A percentile compares a stretch with the other conserved stretches of the same genome.
Evolutionary conservation across 1,140 invertebrate genomes (phyloP).

Genomic region (Streblospio benedicti): DNA sequence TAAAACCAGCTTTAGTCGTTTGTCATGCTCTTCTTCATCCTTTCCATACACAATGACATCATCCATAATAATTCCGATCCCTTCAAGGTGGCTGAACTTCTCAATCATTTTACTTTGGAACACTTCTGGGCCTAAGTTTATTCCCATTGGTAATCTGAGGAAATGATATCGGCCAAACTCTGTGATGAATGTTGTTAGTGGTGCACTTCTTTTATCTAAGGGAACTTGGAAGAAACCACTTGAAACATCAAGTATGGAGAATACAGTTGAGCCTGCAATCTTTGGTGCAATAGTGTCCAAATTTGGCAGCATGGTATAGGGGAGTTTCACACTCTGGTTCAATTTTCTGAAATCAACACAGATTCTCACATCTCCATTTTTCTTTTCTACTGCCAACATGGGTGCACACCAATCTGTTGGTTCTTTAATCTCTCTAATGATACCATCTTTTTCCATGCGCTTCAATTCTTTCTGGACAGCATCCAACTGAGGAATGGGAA

Average conservation of each 20-base stretch:
- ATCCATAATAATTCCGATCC: not conserved
- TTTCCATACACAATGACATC: not conserved
- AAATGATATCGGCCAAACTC: constrained; percentile 17
- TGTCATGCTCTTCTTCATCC: too few species aligned
- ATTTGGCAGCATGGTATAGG: constrained; percentile 3
- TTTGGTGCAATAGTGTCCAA: constrained; percentile 14
- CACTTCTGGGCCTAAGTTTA: constrained; percentile 19
- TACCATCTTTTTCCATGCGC: constrained; percentile 18
- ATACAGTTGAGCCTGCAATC: constrained; percentile 39
- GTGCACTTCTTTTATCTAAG: constrained; percentile 2
- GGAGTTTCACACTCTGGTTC: constrained; percentile 13
- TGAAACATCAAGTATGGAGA: constrained; percentile 48
- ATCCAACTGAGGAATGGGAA: not conserved
- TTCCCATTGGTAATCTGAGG: constrained; percentile 16
- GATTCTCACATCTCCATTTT: constrained; percentile 5
- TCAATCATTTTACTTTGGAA: not conserved
- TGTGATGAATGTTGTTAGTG: constrained; percentile 22
- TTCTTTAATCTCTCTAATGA: constrained; percentile 19
- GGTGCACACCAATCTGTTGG: constrained; percentile 22
- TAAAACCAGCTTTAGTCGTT: too few species aligned
- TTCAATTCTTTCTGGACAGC: constrained; percentile 20
- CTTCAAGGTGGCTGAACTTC: not conserved
- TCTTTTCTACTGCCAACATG: constrained; percentile 21
- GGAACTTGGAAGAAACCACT: constrained; percentile 37
- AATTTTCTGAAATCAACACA: constrained; percentile 19